phyloP scores from a whole-genome alignment of 2,113 vertebrate species.

The Poecilia latipinna region DNA sequence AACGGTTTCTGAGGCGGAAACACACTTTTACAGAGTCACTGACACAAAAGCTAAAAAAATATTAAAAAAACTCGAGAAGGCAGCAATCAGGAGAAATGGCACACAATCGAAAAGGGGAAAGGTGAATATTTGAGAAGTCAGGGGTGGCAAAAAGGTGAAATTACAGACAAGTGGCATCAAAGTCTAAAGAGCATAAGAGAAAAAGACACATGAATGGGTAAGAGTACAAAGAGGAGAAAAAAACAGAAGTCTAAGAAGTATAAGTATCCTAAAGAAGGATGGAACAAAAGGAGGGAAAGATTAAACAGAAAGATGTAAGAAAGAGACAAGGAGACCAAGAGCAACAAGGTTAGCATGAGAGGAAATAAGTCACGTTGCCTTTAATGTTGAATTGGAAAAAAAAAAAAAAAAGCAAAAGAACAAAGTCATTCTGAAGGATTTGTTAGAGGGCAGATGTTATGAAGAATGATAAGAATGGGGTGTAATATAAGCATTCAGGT shows the following conservation, averaged over 20 bases:
- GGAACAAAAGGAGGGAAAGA: constrained; percentile 32
- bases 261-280: constrained; percentile 47
- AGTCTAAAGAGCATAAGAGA: constrained; percentile 38
- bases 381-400: constrained; percentile 17
- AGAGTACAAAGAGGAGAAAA: constrained; percentile 10
- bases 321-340: constrained; percentile 24
- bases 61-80: constrained; percentile 24
- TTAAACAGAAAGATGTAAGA: constrained; percentile 33
- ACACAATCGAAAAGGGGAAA: background rate
- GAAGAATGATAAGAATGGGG: constrained; percentile 14
- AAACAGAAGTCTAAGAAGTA: constrained; percentile 11
- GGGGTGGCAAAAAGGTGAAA: constrained; percentile 27
- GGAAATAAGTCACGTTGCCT: constrained; percentile 25
- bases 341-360: constrained; percentile 23
- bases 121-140: constrained; percentile 2
- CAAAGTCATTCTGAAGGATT: constrained; percentile 10
- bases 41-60: constrained; percentile 17
- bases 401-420: constrained; percentile 5
- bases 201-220: constrained; percentile 16
- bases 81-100: constrained; percentile 7
- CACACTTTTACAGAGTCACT: constrained; percentile 3
- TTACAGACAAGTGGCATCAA: constrained; percentile 44
- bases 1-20: background rate
- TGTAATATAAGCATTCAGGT: constrained; percentile 14
- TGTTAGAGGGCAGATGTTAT: constrained; percentile 24